Percentiles rank a stretch among this genome's conserved stretches.
Evolutionary conservation across 2,888 invertebrate species (phyloP).

Genomic region (Cyclophora punctaria): DNA sequence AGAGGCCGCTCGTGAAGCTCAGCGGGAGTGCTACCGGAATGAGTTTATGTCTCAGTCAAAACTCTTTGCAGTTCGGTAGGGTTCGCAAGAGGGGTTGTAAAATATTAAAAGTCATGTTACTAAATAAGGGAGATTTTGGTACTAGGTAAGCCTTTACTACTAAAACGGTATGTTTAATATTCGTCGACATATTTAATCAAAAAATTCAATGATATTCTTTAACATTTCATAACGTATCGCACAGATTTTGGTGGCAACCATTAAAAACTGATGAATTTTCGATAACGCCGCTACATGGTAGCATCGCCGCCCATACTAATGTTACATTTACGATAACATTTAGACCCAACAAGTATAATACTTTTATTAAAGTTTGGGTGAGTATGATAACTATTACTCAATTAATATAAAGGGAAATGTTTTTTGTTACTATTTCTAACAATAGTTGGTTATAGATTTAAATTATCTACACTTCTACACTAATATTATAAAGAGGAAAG

Average conservation of each 20-base stretch:
- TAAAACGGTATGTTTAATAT: neutral
- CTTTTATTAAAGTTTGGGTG: constrained; percentile 68
- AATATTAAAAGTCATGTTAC: constrained; percentile 59
- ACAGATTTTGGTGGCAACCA: constrained; percentile 67
- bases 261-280: constrained; percentile 68
- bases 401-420: too few species aligned
- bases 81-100: constrained; percentile 60
- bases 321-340: constrained; percentile 78
- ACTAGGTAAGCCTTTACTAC: constrained; percentile 37
- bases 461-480: too few species aligned
- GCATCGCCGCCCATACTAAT: constrained; percentile 77
- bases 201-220: neutral
- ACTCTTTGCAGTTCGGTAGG: constrained; percentile 61
- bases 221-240: neutral
- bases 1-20: constrained; percentile 52
- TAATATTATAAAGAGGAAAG: too few species aligned
- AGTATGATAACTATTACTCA: constrained; percentile 11
- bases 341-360: constrained; percentile 67
- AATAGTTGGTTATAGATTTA: too few species aligned
- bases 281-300: constrained; percentile 77
- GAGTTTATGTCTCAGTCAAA: constrained; percentile 54
- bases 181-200: neutral
- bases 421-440: too few species aligned
- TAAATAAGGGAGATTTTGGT: constrained; percentile 60
- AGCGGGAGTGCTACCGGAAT: constrained; percentile 64